Evolutionary conservation across 2,888 invertebrate species (phyloP), one percentile per base, ranked within the genome.

Genomic region (Dastarcus helophoroides): DNA sequence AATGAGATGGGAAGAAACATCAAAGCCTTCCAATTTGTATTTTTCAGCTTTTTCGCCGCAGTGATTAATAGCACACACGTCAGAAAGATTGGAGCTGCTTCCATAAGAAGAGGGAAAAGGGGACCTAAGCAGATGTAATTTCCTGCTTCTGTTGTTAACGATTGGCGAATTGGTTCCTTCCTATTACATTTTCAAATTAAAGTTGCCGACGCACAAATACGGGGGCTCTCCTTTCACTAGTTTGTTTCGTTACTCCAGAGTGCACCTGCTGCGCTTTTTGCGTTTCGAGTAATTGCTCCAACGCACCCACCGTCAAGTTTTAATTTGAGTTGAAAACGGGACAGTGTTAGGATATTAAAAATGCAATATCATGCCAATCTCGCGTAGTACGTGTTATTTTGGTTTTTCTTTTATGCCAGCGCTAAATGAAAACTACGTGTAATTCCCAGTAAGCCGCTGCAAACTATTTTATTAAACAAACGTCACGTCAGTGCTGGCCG

Each of bases 1-100:
- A n/a, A n/a, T n/a, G n/a, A n/a, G n/a, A n/a, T n/a, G n/a, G n/a
- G 31, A 33, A 32, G 37, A 35, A 36, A 40, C 36, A 38, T 41
- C 38, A 41, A 38, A 35, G 32, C 17, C 16, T 22, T 11, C 35
- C 32, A 34, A 32, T 37, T 33, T 34, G 35, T 32, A 37, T 43
- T 41, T 41, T 43, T 43, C 36, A 36, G 29, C 33, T 35, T 39
- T 40, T 41, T 37, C 29, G 22, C 11, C 27, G 16, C 35, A 11
- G 46, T 48, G 49, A 49, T 51, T 51, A 51, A 51, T 51, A 42
- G 43, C 47, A 49, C 39, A 32, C 43, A 44, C 39, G 44, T 42
- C 42, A 38, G 26, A 35, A 32, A 38, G 38, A 38, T 38, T 39
- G 39, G 36, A 34, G 32, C 29, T 16, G 29, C 32, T 22, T n/a